phyloP scores from a whole-genome alignment of 1,140 invertebrate genomes.

The Thaumatotibia leucotreta region DNA sequence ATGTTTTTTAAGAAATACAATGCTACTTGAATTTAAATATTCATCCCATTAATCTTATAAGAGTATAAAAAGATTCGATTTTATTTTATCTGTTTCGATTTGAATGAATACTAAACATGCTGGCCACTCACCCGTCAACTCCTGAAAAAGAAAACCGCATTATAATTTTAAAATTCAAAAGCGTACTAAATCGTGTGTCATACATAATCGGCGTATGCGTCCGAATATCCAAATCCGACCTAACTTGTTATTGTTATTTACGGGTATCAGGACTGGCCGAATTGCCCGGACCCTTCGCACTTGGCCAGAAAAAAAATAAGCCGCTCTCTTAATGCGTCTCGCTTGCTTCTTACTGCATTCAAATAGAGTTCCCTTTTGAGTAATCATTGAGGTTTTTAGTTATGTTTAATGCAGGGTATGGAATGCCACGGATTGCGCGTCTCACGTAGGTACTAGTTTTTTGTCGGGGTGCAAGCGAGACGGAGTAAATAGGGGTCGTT shows the following conservation, averaged over 20 bases:
- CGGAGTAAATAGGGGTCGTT: slow-evolving; percentile 42
- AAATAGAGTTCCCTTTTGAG: slow-evolving; percentile 36
- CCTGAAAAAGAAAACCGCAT: not conserved
- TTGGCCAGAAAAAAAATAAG: slow-evolving; percentile 52
- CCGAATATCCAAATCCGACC: slow-evolving; percentile 27
- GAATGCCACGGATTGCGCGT: slow-evolving; percentile 66
- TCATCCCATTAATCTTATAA: too few relatives aligned
- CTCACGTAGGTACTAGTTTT: slow-evolving; percentile 62
- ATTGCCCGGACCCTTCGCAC: slow-evolving; percentile 69
- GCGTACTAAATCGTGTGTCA: not conserved
- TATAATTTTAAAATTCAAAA: not conserved
- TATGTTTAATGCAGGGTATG: slow-evolving; percentile 46
- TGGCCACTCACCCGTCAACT: not conserved
- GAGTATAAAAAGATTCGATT: too few relatives aligned
- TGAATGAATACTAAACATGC: too few relatives aligned
- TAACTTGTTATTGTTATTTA: slow-evolving; percentile 72
- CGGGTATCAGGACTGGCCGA: slow-evolving; percentile 55
- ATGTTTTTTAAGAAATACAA: too few relatives aligned
- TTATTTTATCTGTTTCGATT: too few relatives aligned
- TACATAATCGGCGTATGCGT: slow-evolving; percentile 6
- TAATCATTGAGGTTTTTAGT: slow-evolving; percentile 17
- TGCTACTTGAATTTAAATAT: too few relatives aligned
- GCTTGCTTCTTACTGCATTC: slow-evolving; percentile 40
- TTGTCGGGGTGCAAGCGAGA: slow-evolving; percentile 58
- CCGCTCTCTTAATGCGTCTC: slow-evolving; percentile 18